Evolutionary conservation across 1,140 invertebrate genomes (phyloP), one percentile per base, ranked within the genome.

Genomic region (Melipona quadrifasciata): DNA sequence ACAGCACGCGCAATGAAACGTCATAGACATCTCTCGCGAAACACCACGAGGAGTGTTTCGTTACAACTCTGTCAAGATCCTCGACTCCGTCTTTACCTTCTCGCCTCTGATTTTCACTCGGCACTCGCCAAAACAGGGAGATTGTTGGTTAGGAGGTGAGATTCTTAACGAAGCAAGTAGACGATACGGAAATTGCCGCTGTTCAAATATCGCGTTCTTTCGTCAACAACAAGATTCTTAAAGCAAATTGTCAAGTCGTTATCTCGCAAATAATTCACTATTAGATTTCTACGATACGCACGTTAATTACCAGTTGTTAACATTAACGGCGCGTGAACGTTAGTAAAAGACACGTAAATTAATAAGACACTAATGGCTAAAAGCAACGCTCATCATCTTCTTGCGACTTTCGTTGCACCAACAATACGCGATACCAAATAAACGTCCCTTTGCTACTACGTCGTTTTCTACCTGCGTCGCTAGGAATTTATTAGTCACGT

Each of bases 71-170:
- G 19, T 39, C 51, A 39, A 68, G 31, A 3, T 68, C 19, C 21
- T 68, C 19, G 2, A 24, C 31, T 12, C 19, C 24, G 39, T 47
- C 8, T 11, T 82, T 57, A 47, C 17, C 39, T 58, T 27, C 58
- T 31, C 27, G 5, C 19, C 21, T 51, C 14, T 24, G n/a, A 24
- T 61, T 19, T 80, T 67, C 55, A 24, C 74, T 89, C 79, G 84
- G 78, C 80, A 84, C 84, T 84, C 80, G 68, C 51, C 51, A 31
- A 70, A 86, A 78, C 8, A 67, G n/a, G 34, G 53, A 21, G 74
- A 81, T 34, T 67, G 17, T 70, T 73, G 55, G 81, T 17, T 16
- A 53, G n/a, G 24, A 72, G 57, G 71, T 27, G 61, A 75, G 55
- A 47, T 58, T 65, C 70, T 64, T 34, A 58, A 68, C 77, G 71